Evolutionary conservation across 1,140 invertebrate species (phyloP).

Genomic region (Sogatella furcifera): DNA sequence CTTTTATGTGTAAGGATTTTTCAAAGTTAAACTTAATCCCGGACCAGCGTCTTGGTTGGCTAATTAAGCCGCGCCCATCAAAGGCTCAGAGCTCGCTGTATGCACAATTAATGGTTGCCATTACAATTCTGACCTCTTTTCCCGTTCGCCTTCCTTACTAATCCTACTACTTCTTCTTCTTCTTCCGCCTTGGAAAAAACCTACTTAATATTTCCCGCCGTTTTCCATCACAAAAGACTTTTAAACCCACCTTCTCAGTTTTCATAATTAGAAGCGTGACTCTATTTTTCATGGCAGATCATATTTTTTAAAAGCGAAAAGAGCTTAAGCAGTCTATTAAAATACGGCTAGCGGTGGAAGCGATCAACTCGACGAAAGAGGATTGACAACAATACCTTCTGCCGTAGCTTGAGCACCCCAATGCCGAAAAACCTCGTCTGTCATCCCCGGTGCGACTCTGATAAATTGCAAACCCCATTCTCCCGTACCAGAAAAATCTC

Average conservation of each 20-base stretch:
- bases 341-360: constrained; percentile 7
- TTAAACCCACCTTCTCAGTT: constrained; percentile 17
- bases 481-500: no score
- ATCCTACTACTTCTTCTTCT: background rate
- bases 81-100: background rate
- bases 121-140: constrained; percentile 9
- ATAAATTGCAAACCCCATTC: no score
- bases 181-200: constrained; percentile 7
- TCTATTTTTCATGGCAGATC: constrained; percentile 18
- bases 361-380: background rate
- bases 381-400: background rate
- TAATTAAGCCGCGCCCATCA: background rate
- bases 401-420: no score
- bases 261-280: constrained; percentile 18
- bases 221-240: constrained; percentile 18
- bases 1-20: constrained; percentile 4
- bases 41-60: background rate
- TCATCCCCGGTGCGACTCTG: no score
- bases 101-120: constrained; percentile 13
- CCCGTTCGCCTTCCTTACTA: background rate
- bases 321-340: constrained; percentile 17
- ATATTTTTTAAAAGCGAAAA: constrained; percentile 17
- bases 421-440: no score
- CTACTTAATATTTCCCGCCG: constrained; percentile 17
- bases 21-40: constrained; percentile 3